phyloP scores from a whole-genome alignment of 2,797 vertebrate genomes.

The Tiaroga cobitis region DNA sequence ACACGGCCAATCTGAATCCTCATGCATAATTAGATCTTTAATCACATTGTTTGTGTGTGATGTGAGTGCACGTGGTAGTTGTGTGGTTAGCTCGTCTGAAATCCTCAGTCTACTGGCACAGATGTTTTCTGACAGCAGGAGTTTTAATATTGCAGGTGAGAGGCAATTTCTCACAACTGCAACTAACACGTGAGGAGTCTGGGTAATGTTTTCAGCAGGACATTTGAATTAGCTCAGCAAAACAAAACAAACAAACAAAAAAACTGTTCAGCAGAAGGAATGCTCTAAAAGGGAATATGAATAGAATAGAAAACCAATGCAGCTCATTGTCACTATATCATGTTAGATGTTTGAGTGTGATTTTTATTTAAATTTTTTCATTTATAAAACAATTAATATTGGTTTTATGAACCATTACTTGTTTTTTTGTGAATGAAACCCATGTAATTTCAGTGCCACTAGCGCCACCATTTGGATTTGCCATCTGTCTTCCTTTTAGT shows the following conservation, averaged over 20 bases:
- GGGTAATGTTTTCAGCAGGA: constrained; percentile 45
- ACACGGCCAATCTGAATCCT: constrained; percentile 14
- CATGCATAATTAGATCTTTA: constrained; percentile 27
- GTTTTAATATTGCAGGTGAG: constrained; percentile 75
- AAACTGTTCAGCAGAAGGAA: neutral
- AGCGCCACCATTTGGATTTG: neutral
- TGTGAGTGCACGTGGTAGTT: neutral
- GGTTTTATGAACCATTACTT: neutral
- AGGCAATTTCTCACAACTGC: constrained; percentile 40
- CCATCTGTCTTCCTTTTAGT: neutral
- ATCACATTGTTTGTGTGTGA: neutral
- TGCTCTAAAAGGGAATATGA: neutral
- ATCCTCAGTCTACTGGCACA: constrained; percentile 63
- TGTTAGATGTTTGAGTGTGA: neutral
- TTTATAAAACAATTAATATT: neutral
- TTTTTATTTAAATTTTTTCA: neutral
- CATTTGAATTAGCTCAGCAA: constrained; percentile 17
- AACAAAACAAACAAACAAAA: neutral
- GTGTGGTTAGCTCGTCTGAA: constrained; percentile 3
- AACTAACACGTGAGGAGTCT: constrained; percentile 53
- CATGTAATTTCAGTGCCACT: neutral
- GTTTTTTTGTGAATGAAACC: neutral
- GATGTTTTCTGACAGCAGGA: constrained; percentile 73
- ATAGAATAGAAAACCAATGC: neutral
- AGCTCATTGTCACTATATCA: neutral